These are phyloP conservation scores for Meloidogyne floridensis DNA, from an alignment of 1,140 invertebrate genomes.

Conservation along the genomic window DNA sequence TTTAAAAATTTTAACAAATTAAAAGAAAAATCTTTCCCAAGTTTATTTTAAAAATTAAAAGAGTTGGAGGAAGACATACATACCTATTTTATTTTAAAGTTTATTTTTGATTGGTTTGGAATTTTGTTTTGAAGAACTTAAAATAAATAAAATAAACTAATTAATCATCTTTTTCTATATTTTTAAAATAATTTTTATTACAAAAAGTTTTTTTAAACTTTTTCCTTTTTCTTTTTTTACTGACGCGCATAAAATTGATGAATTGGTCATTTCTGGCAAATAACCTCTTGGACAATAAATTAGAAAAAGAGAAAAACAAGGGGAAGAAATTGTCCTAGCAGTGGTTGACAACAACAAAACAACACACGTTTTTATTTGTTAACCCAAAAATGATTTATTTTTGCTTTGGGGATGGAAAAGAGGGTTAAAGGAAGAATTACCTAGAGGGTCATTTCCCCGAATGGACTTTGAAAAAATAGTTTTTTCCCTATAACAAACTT, in stretches of 20 bases:
- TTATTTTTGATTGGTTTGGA: too few species aligned
- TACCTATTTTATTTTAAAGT: too few species aligned
- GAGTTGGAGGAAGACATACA: too few species aligned
- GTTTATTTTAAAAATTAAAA: too few species aligned
- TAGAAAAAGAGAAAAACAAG: neutral
- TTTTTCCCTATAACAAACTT: too few species aligned
- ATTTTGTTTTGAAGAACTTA: too few species aligned
- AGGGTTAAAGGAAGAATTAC: neutral
- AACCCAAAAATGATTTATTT: neutral
- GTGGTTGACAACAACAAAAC: neutral
- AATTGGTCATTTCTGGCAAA: neutral
- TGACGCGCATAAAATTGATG: neutral
- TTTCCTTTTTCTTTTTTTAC: neutral
- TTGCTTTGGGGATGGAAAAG: neutral
- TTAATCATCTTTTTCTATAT: neutral
- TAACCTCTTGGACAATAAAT: neutral
- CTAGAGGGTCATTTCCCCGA: too few species aligned
- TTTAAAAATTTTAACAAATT: too few species aligned
- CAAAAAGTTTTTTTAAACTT: neutral
- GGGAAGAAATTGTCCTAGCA: neutral
- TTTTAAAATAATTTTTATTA: neutral
- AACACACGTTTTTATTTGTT: constrained; percentile 3
- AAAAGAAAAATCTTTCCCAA: too few species aligned
- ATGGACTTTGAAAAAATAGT: too few species aligned
- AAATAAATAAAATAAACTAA: neutral